Evolutionary conservation across 2,888 invertebrate genomes (phyloP), one percentile per base, ranked within the genome.

Genomic region (Acleris laterana): DNA sequence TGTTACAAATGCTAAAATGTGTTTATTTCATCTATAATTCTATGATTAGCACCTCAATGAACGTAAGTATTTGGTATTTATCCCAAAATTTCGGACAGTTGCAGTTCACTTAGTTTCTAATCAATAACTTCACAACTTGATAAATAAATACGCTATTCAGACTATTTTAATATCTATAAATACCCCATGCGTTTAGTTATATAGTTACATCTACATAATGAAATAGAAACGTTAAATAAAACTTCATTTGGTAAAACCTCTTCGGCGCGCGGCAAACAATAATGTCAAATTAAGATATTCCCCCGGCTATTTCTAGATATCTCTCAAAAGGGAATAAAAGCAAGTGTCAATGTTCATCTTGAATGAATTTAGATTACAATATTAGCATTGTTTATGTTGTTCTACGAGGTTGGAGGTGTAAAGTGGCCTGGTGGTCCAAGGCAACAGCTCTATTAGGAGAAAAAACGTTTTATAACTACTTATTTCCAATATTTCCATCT

Each of bases 281-380:
- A 16, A 44, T 2, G 46, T 46, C 60, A 61, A 65, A 62, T 66
- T 57, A 52, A 62, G 62, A 62, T 66, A 66, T 57, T 57, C 48
- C 20, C 22, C 19, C 22, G 46, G 16, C 56, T 57, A 50, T 62
- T 66, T 13, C 48, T 61, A 57, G 52, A 62, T 57, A 62, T 57
- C 22, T 46, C 51, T 17, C n/a, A 61, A 46, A 62, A 65, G 42
- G 17, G 16, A 61, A 62, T 57, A 66, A 66, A 62, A 61, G 51
- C 46, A 57, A 66, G 57, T 79, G 75, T 77, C 76, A 71, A 76
- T 75, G 73, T 73, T 71, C 64, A 52, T 68, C 74, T 79, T 77
- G 79, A 82, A 79, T 85, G 86, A 88, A 87, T 89, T 88, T 87
- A 87, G 83, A 88, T 87, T 78, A 81, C 78, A 80, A 80, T 82